phyloP scores from a whole-genome alignment of 2,113 vertebrate genomes.

The Bettongia penicillata region DNA sequence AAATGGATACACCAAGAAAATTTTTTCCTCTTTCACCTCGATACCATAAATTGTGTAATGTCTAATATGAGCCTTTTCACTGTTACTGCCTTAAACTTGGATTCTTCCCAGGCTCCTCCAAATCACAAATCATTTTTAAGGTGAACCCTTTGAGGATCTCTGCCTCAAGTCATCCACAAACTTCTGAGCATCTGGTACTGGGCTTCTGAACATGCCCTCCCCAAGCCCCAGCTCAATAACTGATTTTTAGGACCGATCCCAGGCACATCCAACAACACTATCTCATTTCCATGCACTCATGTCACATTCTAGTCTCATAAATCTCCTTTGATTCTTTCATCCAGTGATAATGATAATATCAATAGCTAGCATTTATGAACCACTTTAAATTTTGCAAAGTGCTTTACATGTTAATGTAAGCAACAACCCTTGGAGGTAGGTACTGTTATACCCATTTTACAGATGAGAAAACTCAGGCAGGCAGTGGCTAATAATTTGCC shows the following conservation, averaged over 20 bases:
- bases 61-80: neutral
- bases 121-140: neutral
- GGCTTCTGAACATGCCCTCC: neutral
- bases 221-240: neutral
- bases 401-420: neutral
- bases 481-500: neutral
- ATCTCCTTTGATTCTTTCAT: neutral
- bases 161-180: neutral
- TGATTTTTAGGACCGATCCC: neutral
- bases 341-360: neutral
- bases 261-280: neutral
- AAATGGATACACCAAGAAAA: neutral
- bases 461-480: neutral
- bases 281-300: neutral
- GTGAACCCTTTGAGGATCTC: neutral
- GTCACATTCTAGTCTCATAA: neutral
- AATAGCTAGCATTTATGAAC: neutral
- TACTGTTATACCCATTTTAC: neutral
- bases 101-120: neutral
- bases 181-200: neutral
- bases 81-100: neutral
- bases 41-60: neutral
- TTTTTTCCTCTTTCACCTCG: neutral
- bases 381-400: neutral
- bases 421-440: neutral